Evolutionary conservation across 2,888 invertebrate species (phyloP).

Genomic region (Tetropium fuscum): DNA sequence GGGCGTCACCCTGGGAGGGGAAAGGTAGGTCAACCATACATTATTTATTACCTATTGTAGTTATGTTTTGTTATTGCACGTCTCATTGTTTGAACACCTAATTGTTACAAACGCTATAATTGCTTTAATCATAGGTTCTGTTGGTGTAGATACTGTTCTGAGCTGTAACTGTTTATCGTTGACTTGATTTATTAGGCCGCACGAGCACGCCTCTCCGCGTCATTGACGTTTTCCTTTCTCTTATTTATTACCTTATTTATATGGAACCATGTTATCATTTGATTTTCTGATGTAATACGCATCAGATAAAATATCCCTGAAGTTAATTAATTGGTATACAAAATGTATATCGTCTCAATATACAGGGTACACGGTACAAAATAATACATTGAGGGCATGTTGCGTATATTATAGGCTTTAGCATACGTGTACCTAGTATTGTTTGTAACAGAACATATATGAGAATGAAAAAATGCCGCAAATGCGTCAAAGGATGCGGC

Average conservation of each 20-base stretch:
- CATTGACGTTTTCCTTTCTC: slow-evolving; percentile 5
- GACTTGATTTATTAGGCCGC: background rate
- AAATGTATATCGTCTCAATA: no score
- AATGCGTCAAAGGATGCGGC: no score
- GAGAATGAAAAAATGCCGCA: no score
- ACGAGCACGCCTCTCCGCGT: slow-evolving; percentile 5
- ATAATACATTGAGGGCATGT: no score
- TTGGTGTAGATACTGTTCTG: background rate
- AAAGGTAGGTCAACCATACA: slow-evolving; percentile 19
- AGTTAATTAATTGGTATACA: no score
- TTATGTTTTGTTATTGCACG: slow-evolving; percentile 17
- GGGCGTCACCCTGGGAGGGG: slow-evolving; percentile 44
- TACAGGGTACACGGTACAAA: no score
- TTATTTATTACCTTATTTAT: no score
- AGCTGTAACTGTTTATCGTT: slow-evolving; percentile 4
- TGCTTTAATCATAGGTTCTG: slow-evolving; percentile 6
- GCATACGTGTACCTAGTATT: no score
- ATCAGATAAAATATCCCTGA: no score
- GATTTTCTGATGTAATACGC: no score
- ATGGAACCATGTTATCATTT: background rate
- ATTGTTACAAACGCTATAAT: slow-evolving; percentile 9
- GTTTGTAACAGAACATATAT: no score
- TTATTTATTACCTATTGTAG: slow-evolving; percentile 13
- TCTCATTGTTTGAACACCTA: slow-evolving; percentile 17
- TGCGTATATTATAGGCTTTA: no score